These are phyloP conservation scores for Fukomys damarensis DNA, from an alignment of 2,113 vertebrate genomes.

Conservation along the genomic window DNA sequence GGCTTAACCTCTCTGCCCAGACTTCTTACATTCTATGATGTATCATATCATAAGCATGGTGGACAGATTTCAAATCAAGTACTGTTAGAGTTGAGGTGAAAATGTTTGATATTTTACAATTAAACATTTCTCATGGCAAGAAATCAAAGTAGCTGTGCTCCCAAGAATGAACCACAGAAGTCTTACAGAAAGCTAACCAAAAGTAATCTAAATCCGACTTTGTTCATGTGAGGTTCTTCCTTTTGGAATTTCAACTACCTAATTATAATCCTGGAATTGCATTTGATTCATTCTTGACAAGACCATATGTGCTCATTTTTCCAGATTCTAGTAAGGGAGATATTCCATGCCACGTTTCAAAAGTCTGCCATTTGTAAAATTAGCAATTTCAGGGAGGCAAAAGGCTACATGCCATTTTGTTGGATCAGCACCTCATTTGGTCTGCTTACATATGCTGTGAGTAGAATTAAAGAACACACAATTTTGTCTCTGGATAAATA, in stretches of 20 bases:
- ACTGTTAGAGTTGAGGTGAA: conserved; percentile 8
- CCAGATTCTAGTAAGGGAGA: conserved; percentile 77
- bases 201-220: conserved; percentile 50
- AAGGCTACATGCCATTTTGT: conserved; percentile 78
- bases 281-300: conserved; percentile 76
- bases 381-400: conserved; percentile 80
- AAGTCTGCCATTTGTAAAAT: conserved; percentile 81
- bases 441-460: conserved; percentile 68
- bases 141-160: background rate
- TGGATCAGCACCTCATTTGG: conserved; percentile 78
- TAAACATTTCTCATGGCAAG: conserved; percentile 42
- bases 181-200: conserved; percentile 9
- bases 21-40: background rate
- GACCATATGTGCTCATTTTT: conserved; percentile 77
- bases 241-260: conserved; percentile 74
- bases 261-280: conserved; percentile 77
- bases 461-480: conserved; percentile 75
- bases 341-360: conserved; percentile 75
- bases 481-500: conserved; percentile 78
- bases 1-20: conserved; percentile 30
- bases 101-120: conserved; percentile 46
- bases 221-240: conserved; percentile 52
- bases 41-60: background rate
- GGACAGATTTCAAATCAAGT: conserved; percentile 6
- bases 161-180: background rate